Conservation (phyloP, 2,797 vertebrate species). For the Halcyon chelicuti region DNA sequence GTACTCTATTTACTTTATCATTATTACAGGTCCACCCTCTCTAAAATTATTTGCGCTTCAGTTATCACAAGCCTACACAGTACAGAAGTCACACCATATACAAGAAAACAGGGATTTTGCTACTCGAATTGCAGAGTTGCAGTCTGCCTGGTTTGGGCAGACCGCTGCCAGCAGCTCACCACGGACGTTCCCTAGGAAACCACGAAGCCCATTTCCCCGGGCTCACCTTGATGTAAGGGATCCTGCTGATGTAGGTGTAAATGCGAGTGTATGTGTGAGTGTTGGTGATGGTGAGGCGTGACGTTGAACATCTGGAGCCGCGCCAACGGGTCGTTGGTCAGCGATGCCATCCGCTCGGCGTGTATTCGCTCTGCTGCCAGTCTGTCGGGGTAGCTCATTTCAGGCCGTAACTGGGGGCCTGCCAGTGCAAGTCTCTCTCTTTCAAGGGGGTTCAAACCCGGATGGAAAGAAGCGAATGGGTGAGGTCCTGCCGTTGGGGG, state of each 20-base stretch:
- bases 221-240: conserved; percentile 96
- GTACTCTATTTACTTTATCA: neutral
- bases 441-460: conserved; percentile 93
- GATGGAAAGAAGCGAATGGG: conserved; percentile 95
- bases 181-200: fast-evolving
- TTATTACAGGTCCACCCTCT: neutral
- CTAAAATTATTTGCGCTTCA: neutral
- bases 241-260: conserved; percentile 99
- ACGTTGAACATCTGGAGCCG: conserved; percentile 99
- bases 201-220: fast-evolving
- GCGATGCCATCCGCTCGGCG: conserved; percentile 94
- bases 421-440: conserved; percentile 94
- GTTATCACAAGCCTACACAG: neutral
- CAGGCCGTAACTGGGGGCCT: conserved; percentile 93
- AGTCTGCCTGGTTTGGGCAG: fast-evolving
- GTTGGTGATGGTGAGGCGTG: conserved; percentile 98
- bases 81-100: fast-evolving
- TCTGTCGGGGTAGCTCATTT: conserved; percentile 97
- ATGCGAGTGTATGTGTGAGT: conserved; percentile 99
- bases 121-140: fast-evolving
- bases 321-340: conserved; percentile 95
- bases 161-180: fast-evolving
- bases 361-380: conserved; percentile 96
- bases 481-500: conserved; percentile 92
- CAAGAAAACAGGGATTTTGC: fast-evolving